These are phyloP conservation scores for Sminthurides bifidus DNA, from an alignment of 1,140 invertebrate species.

Conservation along the genomic window DNA sequence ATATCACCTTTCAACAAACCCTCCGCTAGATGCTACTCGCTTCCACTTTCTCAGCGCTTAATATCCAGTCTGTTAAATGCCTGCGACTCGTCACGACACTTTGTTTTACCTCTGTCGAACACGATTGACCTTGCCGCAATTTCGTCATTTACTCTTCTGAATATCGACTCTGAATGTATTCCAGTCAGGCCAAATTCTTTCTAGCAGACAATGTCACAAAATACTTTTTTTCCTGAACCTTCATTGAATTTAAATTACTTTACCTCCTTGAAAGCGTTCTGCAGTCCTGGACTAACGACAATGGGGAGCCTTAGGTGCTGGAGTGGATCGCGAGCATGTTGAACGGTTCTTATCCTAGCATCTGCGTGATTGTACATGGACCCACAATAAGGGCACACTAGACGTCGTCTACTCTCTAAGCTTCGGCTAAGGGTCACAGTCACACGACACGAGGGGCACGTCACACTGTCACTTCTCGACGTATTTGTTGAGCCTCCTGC, in stretches of 20 bases:
- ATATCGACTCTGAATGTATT: too few species aligned
- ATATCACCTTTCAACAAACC: too few species aligned
- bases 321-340: conserved; percentile 13
- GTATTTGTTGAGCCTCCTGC: conserved; percentile 25
- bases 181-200: not conserved
- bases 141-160: too few species aligned
- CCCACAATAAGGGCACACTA: conserved; percentile 30
- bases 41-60: too few species aligned
- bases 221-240: too few species aligned
- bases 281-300: conserved; percentile 13
- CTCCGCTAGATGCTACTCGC: too few species aligned
- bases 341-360: conserved; percentile 12
- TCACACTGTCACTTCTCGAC: conserved; percentile 29
- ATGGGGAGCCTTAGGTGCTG: conserved; percentile 31
- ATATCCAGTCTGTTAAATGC: too few species aligned
- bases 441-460: conserved; percentile 31
- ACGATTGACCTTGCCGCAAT: too few species aligned
- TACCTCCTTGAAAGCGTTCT: not conserved
- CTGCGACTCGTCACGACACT: too few species aligned
- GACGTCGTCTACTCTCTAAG: conserved; percentile 21
- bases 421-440: conserved; percentile 29
- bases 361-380: conserved; percentile 29
- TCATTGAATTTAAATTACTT: too few species aligned
- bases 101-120: too few species aligned
- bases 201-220: not conserved